Evolutionary conservation across 2,113 vertebrate genomes (phyloP).

Genomic region (Otolemur garnettii): DNA sequence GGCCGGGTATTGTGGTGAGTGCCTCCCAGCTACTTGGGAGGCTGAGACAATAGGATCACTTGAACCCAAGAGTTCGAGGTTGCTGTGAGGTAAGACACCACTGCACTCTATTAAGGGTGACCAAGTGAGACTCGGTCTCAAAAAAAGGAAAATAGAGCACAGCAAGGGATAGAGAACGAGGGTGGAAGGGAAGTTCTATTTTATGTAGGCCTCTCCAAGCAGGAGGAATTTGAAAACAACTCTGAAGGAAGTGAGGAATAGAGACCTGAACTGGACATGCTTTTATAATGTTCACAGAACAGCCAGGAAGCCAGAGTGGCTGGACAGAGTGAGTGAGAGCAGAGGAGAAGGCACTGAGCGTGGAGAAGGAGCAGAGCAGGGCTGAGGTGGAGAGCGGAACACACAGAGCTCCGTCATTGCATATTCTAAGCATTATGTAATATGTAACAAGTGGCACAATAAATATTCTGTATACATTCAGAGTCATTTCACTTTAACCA

Average conservation of each 20-base stretch:
- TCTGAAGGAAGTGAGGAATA: background rate
- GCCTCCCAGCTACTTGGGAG: too few species aligned
- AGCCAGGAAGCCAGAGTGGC: background rate
- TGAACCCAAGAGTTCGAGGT: too few species aligned
- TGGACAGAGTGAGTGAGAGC: background rate
- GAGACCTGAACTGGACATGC: background rate
- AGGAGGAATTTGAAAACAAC: background rate
- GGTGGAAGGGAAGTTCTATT: background rate
- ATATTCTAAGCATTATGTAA: background rate
- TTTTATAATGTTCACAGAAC: background rate
- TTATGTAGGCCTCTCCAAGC: background rate
- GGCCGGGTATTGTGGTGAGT: too few species aligned
- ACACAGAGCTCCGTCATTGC: background rate
- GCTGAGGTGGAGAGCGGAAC: background rate
- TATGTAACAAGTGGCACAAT: background rate
- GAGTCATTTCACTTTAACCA: constrained; percentile 39
- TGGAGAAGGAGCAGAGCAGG: background rate
- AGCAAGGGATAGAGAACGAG: background rate
- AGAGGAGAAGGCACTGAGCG: background rate
- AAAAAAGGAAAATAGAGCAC: background rate
- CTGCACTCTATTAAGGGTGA: too few species aligned
- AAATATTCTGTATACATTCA: constrained; percentile 14
- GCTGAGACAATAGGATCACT: too few species aligned
- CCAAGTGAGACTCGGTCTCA: too few species aligned
- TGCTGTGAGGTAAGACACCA: too few species aligned